Conservation (phyloP, 1,140 invertebrate genomes). For the Chrysomallon squamiferum region DNA sequence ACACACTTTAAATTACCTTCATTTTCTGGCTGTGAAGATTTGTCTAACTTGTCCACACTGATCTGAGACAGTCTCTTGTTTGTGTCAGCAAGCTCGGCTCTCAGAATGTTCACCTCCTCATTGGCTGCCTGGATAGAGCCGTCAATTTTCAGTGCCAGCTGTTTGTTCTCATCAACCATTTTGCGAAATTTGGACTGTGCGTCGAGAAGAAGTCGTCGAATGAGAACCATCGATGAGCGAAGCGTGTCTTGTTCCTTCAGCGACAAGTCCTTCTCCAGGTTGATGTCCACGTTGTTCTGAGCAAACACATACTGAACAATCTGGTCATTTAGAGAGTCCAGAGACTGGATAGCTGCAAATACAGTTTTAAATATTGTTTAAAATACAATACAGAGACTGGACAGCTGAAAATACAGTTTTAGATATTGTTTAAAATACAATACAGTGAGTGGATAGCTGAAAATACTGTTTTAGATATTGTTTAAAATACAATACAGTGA, state of each 20-base stretch:
- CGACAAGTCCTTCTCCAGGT: slow-evolving; percentile 42
- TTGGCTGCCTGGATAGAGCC: slow-evolving; percentile 71
- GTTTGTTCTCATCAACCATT: slow-evolving; percentile 76
- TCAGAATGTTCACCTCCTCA: slow-evolving; percentile 68
- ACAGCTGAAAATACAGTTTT: not conserved
- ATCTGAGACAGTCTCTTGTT: slow-evolving; percentile 61
- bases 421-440: not conserved
- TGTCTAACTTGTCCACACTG: slow-evolving; percentile 19
- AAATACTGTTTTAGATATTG: not conserved
- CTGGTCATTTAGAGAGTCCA: slow-evolving; percentile 65
- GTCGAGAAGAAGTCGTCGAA: slow-evolving; percentile 63
- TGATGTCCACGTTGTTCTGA: slow-evolving; percentile 17
- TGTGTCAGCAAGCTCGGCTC: slow-evolving; percentile 68
- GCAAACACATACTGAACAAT: slow-evolving; percentile 64
- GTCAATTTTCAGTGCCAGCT: slow-evolving; percentile 71
- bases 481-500: not conserved
- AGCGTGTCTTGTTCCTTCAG: slow-evolving; percentile 56
- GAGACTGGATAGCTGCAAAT: slow-evolving; percentile 64
- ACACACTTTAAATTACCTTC: slow-evolving; percentile 13
- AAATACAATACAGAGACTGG: not conserved
- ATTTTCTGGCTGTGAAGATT: slow-evolving; percentile 14
- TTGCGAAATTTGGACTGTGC: slow-evolving; percentile 72
- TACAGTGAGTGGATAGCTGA: not conserved
- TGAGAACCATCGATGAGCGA: slow-evolving; percentile 62
- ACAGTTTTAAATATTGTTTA: not conserved